Evolutionary conservation across 2,888 invertebrate genomes (phyloP), one percentile per base, ranked within the genome.

Genomic region (Leptothorax acervorum): DNA sequence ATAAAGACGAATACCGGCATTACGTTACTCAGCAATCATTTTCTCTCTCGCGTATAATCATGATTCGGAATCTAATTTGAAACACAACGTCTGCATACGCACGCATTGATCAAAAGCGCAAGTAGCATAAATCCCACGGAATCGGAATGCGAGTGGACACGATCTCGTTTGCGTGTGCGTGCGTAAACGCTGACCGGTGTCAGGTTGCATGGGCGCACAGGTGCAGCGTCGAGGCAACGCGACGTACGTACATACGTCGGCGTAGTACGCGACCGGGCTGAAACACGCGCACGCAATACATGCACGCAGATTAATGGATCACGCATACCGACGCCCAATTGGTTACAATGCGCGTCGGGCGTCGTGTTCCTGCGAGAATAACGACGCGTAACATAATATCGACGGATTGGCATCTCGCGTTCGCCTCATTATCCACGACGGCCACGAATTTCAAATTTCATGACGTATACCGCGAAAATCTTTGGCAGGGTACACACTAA

Each of bases 371-470:
- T 85, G 71, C 79, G 89, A 87, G 90, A 89, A 90, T 85, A 90
- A 89, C 86, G 84, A 83, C 85, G 85, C 83, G 84, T 85, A 88
- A 90, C 90, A 89, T 90, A 92, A 92, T 92, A 92, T 92, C 90
- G 88, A 89, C 87, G 89, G 89, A 92, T 92, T 89, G 90, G 87
- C 88, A 83, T 88, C 91, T 90, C 88, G 86, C 89, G 89, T 90
- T 90, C 87, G 88, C 89, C 82, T 84, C 89, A 83, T 90, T 89
- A 85, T 86, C 48, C 73, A 70, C 11, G 73, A 62, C 70, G 82
- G 28, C 45, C 63, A 66, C 51, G 84, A 86, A 87, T 85, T 89
- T 83, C 83, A 68, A 87, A 85, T 83, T 88, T 74, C 68, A 57
- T 45, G 39, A 48, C 65, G 11, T 39, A n/a, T 39, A n/a, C 4